Evolutionary conservation across 2,113 vertebrate genomes (phyloP), one percentile per base, ranked within the genome.

Genomic region (Phylloscopus trochiloides): DNA sequence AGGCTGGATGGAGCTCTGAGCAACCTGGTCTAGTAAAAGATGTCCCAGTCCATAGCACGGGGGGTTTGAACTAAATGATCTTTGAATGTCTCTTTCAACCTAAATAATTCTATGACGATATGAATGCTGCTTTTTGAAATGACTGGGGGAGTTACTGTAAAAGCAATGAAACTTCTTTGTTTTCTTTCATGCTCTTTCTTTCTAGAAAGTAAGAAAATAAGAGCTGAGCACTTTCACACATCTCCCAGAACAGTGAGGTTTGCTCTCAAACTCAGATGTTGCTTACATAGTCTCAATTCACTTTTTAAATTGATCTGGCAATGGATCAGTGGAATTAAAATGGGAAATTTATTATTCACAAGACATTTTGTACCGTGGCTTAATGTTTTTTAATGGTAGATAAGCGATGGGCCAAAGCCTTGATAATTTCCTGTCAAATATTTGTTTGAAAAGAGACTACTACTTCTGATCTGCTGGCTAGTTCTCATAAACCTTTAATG

Each of bases 401-500:
- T 83, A 87, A 94, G 58, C 1, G 0, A 67, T 59, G 65, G 76
- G 73, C 87, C 95, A 96, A 89, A 91, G 73, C 55, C 78, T 94
- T 80, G 80, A 81, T 66, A 72, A 61, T 92, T 97, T 90, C 94
- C 90, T 93, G 71, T 88, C 88, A 94, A 94, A 61, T 92, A 82
- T 57, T 94, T 94, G 77, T 82, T 95, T 75, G 65, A 86, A 73
- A 92, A 84, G 79, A 82, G 89, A 76, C 93, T 91, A 91, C 93
- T 88, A 42, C 66, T 96, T 92, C 67, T 92, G 61, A 59, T 84
- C 63, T 77, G 17, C 59, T 96, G 95, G 92, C 91, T 95, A 94
- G 79, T 96, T 88, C 86, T 96, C 57, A 92, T 94, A 91, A 96
- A 88, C 45, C 52, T 82, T 95, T 97, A 90, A 94, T 93, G 58